Evolutionary conservation across 2,113 vertebrate species (phyloP).

Genomic region (Beaufortia kweichowensis): DNA sequence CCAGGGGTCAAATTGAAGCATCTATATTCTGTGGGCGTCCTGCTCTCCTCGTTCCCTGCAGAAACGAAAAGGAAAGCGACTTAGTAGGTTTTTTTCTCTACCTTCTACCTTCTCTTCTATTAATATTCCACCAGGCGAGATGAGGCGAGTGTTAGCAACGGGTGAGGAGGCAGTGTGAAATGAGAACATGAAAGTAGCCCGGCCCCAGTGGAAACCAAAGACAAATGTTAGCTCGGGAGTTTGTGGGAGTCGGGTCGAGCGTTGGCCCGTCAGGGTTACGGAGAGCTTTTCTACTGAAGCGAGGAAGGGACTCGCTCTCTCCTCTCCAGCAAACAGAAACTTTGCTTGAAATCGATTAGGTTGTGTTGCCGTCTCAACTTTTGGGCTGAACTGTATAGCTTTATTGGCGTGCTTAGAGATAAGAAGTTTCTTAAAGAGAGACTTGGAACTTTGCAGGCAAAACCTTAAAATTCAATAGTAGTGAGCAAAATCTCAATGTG

Average conservation of each 20-base stretch:
- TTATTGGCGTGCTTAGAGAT: neutral
- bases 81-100: slow-evolving; percentile 20
- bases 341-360: slow-evolving; percentile 1
- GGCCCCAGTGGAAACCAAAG: slow-evolving; percentile 32
- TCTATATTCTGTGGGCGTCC: slow-evolving; percentile 47
- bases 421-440: neutral
- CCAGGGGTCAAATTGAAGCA: slow-evolving; percentile 43
- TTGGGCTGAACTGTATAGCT: neutral
- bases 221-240: slow-evolving; percentile 49
- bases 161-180: slow-evolving; percentile 20
- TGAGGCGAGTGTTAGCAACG: slow-evolving; percentile 36
- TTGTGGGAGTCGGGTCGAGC: slow-evolving; percentile 36
- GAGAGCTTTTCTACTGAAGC: slow-evolving; percentile 13
- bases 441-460: slow-evolving; percentile 1
- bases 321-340: neutral
- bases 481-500: neutral
- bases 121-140: slow-evolving; percentile 45
- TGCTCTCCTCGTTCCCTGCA: slow-evolving; percentile 30
- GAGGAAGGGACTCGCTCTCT: neutral
- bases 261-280: neutral
- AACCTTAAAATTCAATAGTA: neutral
- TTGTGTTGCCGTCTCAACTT: neutral
- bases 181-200: slow-evolving; percentile 30
- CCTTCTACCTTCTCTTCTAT: slow-evolving; percentile 30
- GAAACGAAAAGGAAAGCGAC: slow-evolving; percentile 10